Evolutionary conservation across 2,113 vertebrate species (phyloP), one percentile per base, ranked within the genome.

Genomic region (Otocyon megalotis): DNA sequence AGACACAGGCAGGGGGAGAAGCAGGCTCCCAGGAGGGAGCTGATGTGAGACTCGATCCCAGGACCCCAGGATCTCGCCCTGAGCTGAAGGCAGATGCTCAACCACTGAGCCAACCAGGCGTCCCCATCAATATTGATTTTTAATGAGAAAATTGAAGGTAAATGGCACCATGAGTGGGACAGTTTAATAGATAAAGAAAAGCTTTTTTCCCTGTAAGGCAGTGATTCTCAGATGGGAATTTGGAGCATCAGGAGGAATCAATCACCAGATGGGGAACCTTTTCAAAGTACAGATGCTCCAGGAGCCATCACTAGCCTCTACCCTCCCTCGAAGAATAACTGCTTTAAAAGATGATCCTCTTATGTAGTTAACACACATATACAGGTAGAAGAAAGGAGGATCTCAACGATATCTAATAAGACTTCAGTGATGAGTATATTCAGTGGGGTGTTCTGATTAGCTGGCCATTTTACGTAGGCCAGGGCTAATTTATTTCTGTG

Each of bases 111-210:
- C 43, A 43, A 43, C 43, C 43, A 43, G 43, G 43, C 6, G 6
- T 43, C 7, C 43, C 43, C 43, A 32, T 81, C 28, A 71, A 67
- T 82, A 77, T 14, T 93, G 81, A 77, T 48, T 95, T 92, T 97
- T 74, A 93, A 84, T 77, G 63, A 94, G 84, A 67, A 80, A 15
- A 2, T 37, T 74, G 77, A 88, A 67, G 56, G 28, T 67, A n/a
- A 92, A 65, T 43, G 77, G 50, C 62, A 63, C 22, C 24, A 15
- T 71, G 13, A 8, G 20, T 54, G 32, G 65, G 81, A 37, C 7
- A 63, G 19, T 74, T 91, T 85, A 87, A 26, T 63, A 28, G 8
- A n/a, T 19, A 19, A 83, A 71, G 48, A 86, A 82, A 84, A 72
- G 5, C 17, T 84, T 86, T 95, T 76, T 96, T 95, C 13, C 50